Base-by-base conservation (phyloP, 2,797 vertebrate genomes). In the Pseudotriccus pelzelni region DNA sequence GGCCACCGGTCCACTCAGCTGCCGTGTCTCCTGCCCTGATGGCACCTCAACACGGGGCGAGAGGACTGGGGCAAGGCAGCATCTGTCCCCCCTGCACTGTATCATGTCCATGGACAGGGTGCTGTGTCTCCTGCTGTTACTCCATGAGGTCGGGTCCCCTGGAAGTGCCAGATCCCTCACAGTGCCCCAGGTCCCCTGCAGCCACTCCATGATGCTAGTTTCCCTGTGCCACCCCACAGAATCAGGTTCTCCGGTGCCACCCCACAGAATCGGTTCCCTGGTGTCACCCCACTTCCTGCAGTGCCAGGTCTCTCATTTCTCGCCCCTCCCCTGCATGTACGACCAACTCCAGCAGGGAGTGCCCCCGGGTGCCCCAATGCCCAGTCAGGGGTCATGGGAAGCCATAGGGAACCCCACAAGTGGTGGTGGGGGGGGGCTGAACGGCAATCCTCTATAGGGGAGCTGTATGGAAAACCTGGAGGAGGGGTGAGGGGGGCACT, bases 31-130 rank as follows among this genome's bases (percentile, higher is more conserved):
- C 47, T 37, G 58, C 9, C 21, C 37, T 0, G 0, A 22, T 14
- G 49, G 41, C 41, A 66, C 50, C 60, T 30, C 1, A 0, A 10
- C 4, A 11, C 1, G 3, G 23, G 22, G 44, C 36, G 64, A 41
- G 25, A 87, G 41, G 14, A 53, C 37, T 9, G 10, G 6, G 27
- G 50, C 5, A 44, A 34, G 32, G 60, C 2, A 1, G 55, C 18
- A 79, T 62, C 36, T 4, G 10, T 24, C 7, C 24, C 30, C 15
- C 25, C 12, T 30, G 15, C 12, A 10, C 23, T 9, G 2, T 6
- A 14, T 27, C 8, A 4, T 3, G 9, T 5, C 43, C 25, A 30
- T 6, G 5, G 27, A 63, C 5, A 3, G 34, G 34, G 15, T 46
- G 47, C 34, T 0, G 0, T 43, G 36, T 41, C 24, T 22, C 24